Conservation (phyloP, 1,140 invertebrate genomes). For the Luehdorfia chinensis region DNA sequence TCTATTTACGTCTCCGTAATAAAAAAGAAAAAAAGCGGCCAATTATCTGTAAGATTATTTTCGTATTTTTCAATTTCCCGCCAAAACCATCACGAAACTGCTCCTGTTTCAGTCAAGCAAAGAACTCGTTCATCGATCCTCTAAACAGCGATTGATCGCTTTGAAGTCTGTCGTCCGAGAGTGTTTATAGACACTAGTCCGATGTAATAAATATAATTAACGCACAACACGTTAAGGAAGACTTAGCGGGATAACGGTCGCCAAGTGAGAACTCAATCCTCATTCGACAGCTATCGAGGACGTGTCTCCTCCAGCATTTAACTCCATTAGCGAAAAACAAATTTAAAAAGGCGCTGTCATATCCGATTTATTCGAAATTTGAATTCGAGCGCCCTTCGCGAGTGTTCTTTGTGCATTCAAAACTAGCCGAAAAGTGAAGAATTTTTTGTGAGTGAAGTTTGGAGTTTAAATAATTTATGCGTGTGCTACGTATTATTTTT, state of each 20-base stretch:
- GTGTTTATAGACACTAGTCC: slow-evolving; percentile 65
- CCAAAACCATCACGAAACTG: slow-evolving; percentile 23
- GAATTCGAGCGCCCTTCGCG: slow-evolving; percentile 38
- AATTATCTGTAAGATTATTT: not conserved
- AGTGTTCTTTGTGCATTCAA: slow-evolving; percentile 35
- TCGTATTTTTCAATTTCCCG: slow-evolving; percentile 24
- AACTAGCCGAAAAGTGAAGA: slow-evolving; percentile 5
- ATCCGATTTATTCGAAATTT: slow-evolving; percentile 33
- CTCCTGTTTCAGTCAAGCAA: slow-evolving; percentile 23
- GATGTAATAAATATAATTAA: slow-evolving; percentile 75
- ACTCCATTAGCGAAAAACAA: slow-evolving; percentile 36
- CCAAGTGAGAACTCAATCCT: slow-evolving; percentile 66
- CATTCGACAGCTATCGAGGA: slow-evolving; percentile 62
- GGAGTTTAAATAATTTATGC: not conserved
- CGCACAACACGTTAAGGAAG: slow-evolving; percentile 58
- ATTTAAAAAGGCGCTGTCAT: slow-evolving; percentile 32
- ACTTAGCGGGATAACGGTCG: slow-evolving; percentile 49
- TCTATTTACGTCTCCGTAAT: no score
- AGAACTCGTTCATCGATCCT: slow-evolving; percentile 45
- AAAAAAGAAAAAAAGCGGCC: not conserved
- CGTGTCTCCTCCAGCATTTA: slow-evolving; percentile 53
- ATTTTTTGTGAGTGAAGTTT: slow-evolving; percentile 9
- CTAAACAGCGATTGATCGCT: slow-evolving; percentile 68
- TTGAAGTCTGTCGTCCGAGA: slow-evolving; percentile 61
- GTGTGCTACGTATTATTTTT: not conserved